Evolutionary conservation across 2,113 vertebrate species (phyloP).

Genomic region (Prionailurus viverrinus): DNA sequence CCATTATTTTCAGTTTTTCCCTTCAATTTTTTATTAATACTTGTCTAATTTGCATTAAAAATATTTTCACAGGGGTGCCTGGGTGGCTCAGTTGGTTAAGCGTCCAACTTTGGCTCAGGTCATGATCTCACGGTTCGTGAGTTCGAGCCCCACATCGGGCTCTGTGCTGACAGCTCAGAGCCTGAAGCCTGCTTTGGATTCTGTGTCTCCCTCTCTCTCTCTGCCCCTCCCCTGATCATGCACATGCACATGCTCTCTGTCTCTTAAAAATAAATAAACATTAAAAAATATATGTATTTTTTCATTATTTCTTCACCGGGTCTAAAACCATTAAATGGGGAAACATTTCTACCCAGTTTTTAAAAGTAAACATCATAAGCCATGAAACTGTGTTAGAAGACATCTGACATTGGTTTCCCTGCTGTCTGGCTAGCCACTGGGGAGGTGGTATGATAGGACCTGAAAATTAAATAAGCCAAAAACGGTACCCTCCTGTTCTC

Average conservation of each 20-base stretch:
- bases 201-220: too few species aligned
- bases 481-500: neutral
- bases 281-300: too few species aligned
- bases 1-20: neutral
- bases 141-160: too few species aligned
- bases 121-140: too few species aligned
- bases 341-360: constrained; percentile 68
- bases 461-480: neutral
- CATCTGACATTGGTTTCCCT: neutral
- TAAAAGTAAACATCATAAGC: neutral
- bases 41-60: constrained; percentile 6
- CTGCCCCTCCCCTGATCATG: too few species aligned
- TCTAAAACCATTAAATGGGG: neutral
- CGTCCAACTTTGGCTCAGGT: too few species aligned
- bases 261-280: too few species aligned
- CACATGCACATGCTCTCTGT: too few species aligned
- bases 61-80: neutral
- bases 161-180: too few species aligned
- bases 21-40: neutral
- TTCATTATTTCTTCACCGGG: neutral
- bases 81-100: too few species aligned
- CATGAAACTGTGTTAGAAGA: neutral
- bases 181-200: too few species aligned
- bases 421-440: neutral
- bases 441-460: neutral